Evolutionary conservation across 1,140 invertebrate genomes (phyloP).

Genomic region (Aphis gossypii): DNA sequence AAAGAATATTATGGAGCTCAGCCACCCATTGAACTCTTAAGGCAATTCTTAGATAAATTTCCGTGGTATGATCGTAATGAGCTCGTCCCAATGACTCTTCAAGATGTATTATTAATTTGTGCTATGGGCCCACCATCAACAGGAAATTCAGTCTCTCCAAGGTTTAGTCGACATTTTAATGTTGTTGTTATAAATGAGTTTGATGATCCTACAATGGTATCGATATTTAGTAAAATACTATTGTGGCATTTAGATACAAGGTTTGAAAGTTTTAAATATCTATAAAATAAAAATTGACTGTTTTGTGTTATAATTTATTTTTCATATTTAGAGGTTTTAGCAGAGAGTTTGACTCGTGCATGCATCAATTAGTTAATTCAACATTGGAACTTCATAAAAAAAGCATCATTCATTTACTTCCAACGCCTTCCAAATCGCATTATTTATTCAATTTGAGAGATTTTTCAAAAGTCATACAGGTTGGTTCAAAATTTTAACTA

Average conservation of each 20-base stretch:
- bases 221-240: conserved; percentile 90
- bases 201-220: conserved; percentile 80
- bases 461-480: conserved; percentile 91
- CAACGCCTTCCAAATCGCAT: conserved; percentile 90
- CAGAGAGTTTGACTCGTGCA: conserved; percentile 93
- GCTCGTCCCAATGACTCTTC: conserved; percentile 80
- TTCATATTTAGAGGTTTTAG: conserved; percentile 79
- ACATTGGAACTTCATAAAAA: conserved; percentile 89
- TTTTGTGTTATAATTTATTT: neutral
- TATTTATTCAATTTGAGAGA: conserved; percentile 95
- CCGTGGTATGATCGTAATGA: conserved; percentile 95
- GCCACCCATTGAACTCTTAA: conserved; percentile 88
- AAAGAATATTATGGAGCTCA: conserved; percentile 88
- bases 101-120: conserved; percentile 81
- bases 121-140: conserved; percentile 88
- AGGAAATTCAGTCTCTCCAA: conserved; percentile 82
- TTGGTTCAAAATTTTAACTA: conserved; percentile 65
- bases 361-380: conserved; percentile 85
- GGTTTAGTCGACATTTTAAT: conserved; percentile 91
- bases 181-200: conserved; percentile 91
- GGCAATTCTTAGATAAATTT: conserved; percentile 89
- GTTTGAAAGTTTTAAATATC: conserved; percentile 63
- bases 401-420: conserved; percentile 81
- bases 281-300: neutral
- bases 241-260: conserved; percentile 92